A percentile compares a stretch with the other conserved stretches of the same genome.
These are phyloP conservation scores for Mionectes macconnelli DNA, from an alignment of 2,113 vertebrate species.

Conservation along the genomic window DNA sequence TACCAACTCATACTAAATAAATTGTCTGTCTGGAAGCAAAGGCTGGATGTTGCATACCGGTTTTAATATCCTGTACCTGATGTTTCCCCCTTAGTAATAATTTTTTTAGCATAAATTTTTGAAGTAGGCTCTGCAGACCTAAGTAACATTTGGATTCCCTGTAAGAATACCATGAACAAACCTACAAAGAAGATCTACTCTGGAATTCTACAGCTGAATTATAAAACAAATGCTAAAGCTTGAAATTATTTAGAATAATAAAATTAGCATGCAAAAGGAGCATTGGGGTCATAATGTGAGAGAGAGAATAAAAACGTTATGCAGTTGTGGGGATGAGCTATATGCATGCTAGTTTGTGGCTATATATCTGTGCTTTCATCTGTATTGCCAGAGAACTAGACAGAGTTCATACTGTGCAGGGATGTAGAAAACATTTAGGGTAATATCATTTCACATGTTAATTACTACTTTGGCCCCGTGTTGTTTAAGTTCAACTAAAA, in stretches of 20 bases:
- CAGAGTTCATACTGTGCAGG: background rate
- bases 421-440: background rate
- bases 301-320: background rate
- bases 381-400: background rate
- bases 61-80: rapidly evolving
- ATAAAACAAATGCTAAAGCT: background rate
- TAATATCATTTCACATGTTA: background rate
- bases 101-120: background rate
- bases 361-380: background rate
- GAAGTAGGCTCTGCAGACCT: background rate
- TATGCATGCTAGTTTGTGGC: background rate
- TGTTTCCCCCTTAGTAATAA: background rate
- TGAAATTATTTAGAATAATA: background rate
- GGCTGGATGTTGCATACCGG: background rate
- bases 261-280: background rate
- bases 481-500: background rate
- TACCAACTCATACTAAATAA: background rate
- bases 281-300: background rate
- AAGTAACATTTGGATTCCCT: background rate
- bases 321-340: background rate
- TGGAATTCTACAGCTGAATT: background rate
- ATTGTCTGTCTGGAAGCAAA: background rate
- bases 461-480: background rate
- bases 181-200: background rate
- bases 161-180: background rate